phyloP scores from a whole-genome alignment of 2,888 invertebrate species.

The Acanthosoma haemorrhoidale region DNA sequence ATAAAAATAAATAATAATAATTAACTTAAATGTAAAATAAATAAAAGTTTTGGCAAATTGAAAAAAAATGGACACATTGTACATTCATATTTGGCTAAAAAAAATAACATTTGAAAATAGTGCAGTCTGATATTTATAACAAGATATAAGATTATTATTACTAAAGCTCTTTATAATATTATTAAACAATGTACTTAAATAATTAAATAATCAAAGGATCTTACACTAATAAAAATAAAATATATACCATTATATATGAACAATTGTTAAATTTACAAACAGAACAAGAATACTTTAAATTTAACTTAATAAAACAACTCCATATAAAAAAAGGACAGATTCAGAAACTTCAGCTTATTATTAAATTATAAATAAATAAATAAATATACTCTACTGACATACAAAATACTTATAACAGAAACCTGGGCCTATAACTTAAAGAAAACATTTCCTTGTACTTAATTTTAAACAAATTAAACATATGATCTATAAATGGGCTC shows the following conservation, averaged over 20 bases:
- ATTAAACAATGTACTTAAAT: slow-evolving; percentile 29
- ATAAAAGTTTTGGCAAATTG: background rate
- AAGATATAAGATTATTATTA: slow-evolving; percentile 21
- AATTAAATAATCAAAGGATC: slow-evolving; percentile 19
- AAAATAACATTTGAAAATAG: slow-evolving; percentile 26
- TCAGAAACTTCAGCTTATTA: background rate
- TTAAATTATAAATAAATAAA: background rate
- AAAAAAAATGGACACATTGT: slow-evolving; percentile 9
- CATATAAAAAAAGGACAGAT: background rate
- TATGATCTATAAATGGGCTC: slow-evolving; percentile 7
- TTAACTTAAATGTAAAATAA: slow-evolving; percentile 15
- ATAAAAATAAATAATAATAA: background rate
- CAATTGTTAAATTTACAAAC: slow-evolving; percentile 1
- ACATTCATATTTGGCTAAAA: slow-evolving; percentile 23
- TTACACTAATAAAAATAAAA: slow-evolving; percentile 22
- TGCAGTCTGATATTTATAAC: slow-evolving; percentile 23
- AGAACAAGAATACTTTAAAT: background rate
- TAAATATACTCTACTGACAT: background rate
- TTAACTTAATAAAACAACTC: background rate
- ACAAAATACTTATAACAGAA: background rate
- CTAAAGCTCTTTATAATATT: slow-evolving; percentile 28
- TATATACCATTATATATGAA: slow-evolving; percentile 10
- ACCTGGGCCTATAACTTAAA: background rate
- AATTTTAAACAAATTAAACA: background rate
- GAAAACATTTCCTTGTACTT: background rate